These are phyloP conservation scores for Pelagia noctiluca DNA, from an alignment of 30 jellyfish, hydroid and myxozoan genomes.

Conservation along the genomic window DNA sequence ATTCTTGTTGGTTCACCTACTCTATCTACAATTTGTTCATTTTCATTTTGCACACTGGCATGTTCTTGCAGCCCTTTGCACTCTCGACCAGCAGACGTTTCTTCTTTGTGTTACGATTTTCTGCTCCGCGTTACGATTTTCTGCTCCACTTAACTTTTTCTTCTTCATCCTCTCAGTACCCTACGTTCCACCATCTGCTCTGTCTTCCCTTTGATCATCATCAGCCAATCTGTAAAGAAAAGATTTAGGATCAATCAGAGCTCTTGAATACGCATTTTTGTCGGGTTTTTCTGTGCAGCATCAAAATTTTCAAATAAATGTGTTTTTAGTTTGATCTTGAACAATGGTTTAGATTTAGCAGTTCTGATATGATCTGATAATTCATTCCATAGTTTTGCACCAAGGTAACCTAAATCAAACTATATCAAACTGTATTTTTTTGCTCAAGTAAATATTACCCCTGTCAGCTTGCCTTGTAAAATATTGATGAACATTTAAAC, in stretches of 20 bases:
- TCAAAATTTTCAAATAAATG: too few species aligned
- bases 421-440: too few species aligned
- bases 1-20: constrained; percentile 25
- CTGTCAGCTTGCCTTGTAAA: too few species aligned
- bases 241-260: neutral
- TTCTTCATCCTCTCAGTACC: constrained; percentile 28
- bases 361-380: too few species aligned
- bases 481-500: too few species aligned
- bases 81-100: constrained; percentile 27
- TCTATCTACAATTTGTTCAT: constrained; percentile 10
- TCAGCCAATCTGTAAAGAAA: constrained; percentile 31
- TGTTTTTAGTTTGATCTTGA: too few species aligned
- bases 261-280: constrained; percentile 21
- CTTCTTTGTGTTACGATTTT: constrained; percentile 32
- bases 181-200: constrained; percentile 21
- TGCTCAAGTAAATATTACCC: too few species aligned
- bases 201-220: constrained; percentile 23
- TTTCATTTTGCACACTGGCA: constrained; percentile 35
- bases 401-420: too few species aligned
- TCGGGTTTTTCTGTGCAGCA: constrained; percentile 9
- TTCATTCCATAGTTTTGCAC: too few species aligned
- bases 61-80: constrained; percentile 45
- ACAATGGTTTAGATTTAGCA: too few species aligned
- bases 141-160: constrained; percentile 26
- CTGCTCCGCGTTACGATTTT: too few species aligned